These are phyloP conservation scores for Mustela lutreola DNA, from an alignment of 2,113 vertebrate species.

Conservation along the genomic window DNA sequence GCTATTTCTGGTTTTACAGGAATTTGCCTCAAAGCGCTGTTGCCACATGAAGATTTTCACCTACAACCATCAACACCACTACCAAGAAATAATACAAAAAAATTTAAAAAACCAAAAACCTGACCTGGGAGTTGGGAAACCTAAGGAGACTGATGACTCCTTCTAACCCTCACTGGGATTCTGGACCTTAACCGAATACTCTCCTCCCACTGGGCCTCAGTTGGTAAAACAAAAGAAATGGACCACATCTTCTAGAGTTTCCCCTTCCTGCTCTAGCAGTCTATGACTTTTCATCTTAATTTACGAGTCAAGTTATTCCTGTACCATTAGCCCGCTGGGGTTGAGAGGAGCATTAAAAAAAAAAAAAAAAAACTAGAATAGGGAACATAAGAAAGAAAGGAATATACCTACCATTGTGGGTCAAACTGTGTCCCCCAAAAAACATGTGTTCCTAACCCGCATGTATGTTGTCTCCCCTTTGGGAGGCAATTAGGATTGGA, in stretches of 20 bases:
- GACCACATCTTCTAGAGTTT: not conserved
- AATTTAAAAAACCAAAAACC: not conserved
- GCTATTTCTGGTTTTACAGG: conserved; percentile 54
- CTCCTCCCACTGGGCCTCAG: not conserved
- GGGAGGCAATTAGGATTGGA: not conserved
- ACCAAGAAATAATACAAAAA: not conserved
- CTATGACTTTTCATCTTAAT: not conserved
- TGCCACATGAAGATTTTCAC: not conserved
- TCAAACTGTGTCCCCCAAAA: not conserved
- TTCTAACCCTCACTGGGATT: not conserved
- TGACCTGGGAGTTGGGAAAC: not conserved
- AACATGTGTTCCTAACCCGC: not conserved
- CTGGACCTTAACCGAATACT: not conserved
- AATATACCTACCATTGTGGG: not conserved
- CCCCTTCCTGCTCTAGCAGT: not conserved
- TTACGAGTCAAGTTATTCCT: conserved; percentile 15
- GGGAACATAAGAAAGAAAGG: not conserved
- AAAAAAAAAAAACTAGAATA: not conserved
- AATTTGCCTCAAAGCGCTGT: conserved; percentile 35
- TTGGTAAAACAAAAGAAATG: not conserved
- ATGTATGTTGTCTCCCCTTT: not conserved
- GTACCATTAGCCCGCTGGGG: not conserved
- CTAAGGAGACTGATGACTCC: not conserved
- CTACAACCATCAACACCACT: conserved; percentile 4
- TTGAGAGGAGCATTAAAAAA: not conserved